These are phyloP conservation scores for Apostichopus californicus DNA, from an alignment of 35 echinoderm and acorn worm genomes.

Conservation along the genomic window DNA sequence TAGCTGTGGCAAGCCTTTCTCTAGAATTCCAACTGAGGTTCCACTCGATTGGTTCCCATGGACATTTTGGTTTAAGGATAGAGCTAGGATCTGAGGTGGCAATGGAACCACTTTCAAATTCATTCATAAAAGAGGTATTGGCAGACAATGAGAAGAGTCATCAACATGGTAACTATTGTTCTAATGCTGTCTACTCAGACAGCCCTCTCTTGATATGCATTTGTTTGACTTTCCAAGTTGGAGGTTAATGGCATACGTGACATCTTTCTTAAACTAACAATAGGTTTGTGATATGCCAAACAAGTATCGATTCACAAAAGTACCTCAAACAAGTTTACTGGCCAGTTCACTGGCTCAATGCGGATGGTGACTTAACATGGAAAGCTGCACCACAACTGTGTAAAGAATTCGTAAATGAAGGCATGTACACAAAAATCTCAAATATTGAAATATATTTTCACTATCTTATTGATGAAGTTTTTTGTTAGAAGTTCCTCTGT, in stretches of 20 bases:
- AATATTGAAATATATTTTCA: too few species aligned
- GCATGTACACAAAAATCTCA: too few species aligned
- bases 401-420: too few species aligned
- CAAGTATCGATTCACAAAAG: not conserved
- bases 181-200: not conserved
- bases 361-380: not conserved
- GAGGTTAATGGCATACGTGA: not conserved
- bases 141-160: constrained; percentile 11
- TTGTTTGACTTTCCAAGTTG: not conserved
- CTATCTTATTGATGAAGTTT: too few species aligned
- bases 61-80: not conserved
- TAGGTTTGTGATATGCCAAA: not conserved
- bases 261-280: constrained; percentile 14
- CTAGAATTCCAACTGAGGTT: constrained; percentile 22
- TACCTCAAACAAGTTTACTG: constrained; percentile 5
- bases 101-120: not conserved
- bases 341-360: not conserved
- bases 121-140: not conserved
- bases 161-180: constrained; percentile 1
- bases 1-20: constrained; percentile 6
- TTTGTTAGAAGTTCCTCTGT: too few species aligned
- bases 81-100: not conserved
- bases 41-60: not conserved
- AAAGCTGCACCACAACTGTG: too few species aligned
- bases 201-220: not conserved